Evolutionary conservation across 2,888 invertebrate genomes (phyloP).

Genomic region (Candidula unifasciata): DNA sequence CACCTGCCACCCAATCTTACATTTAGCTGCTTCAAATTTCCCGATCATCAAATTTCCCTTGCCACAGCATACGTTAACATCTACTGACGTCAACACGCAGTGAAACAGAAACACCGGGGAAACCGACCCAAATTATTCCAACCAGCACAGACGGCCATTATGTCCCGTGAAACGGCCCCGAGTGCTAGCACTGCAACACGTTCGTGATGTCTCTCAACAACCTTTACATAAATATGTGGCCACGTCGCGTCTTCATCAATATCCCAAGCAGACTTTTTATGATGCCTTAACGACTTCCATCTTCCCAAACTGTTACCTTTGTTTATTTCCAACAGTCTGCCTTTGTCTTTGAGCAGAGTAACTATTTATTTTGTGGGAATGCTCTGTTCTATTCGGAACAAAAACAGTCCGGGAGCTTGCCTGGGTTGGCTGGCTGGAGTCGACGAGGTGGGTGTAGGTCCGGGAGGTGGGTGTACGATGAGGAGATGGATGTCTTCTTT

Average conservation of each 20-base stretch:
- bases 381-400: slow-evolving; percentile 21
- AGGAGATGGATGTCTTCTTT: not conserved
- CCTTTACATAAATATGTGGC: slow-evolving; percentile 29
- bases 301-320: slow-evolving; percentile 29
- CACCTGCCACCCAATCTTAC: too few relatives aligned
- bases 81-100: not conserved
- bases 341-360: slow-evolving; percentile 45
- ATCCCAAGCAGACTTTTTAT: slow-evolving; percentile 36
- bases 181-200: not conserved
- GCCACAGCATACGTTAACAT: not conserved
- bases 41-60: not conserved
- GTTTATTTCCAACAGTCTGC: slow-evolving; percentile 37
- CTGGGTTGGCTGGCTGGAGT: not conserved
- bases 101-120: not conserved
- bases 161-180: not conserved
- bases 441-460: not conserved
- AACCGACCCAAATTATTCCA: not conserved
- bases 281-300: slow-evolving; percentile 42
- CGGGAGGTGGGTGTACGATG: not conserved
- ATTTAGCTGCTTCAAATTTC: too few relatives aligned
- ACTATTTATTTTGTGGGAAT: slow-evolving; percentile 44
- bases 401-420: slow-evolving; percentile 15
- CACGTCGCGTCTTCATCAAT: slow-evolving; percentile 33
- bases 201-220: slow-evolving; percentile 31
- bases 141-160: slow-evolving; percentile 7